Evolutionary conservation across 2,888 invertebrate species (phyloP).

Genomic region (Neoscelio sp.): DNA sequence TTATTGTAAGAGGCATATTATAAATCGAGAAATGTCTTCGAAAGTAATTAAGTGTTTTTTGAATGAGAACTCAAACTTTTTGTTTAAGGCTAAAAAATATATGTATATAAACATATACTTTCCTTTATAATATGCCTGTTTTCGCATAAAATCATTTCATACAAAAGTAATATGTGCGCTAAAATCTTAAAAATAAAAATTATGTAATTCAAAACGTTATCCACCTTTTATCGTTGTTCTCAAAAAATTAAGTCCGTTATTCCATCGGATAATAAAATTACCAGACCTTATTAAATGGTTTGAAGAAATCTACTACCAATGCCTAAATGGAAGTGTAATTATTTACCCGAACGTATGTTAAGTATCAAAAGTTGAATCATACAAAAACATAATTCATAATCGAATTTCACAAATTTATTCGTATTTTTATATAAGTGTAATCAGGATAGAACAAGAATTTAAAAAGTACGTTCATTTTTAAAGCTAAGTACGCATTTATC

Average conservation of each 20-base stretch:
- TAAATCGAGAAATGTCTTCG: too few relatives aligned
- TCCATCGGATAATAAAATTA: too few relatives aligned
- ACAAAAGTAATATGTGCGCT: constrained; percentile 7
- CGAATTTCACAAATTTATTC: constrained; percentile 56
- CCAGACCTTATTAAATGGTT: too few relatives aligned
- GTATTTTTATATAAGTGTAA: constrained; percentile 41
- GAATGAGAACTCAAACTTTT: too few relatives aligned
- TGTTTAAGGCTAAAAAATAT: too few relatives aligned
- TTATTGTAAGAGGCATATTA: neutral
- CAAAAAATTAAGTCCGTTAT: too few relatives aligned
- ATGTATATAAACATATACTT: neutral
- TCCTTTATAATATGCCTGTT: neutral
- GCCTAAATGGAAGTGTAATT: neutral
- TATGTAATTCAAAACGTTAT: constrained; percentile 12
- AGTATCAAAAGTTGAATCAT: constrained; percentile 30
- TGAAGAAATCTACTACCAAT: neutral
- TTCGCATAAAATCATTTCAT: neutral
- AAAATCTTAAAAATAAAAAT: constrained; percentile 21
- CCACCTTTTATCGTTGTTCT: neutral
- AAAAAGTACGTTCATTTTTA: constrained; percentile 41
- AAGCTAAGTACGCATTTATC: constrained; percentile 41
- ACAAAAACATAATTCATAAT: constrained; percentile 39
- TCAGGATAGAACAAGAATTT: constrained; percentile 52
- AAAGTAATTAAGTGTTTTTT: too few relatives aligned
- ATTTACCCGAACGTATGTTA: neutral